phyloP scores from a whole-genome alignment of 2,113 vertebrate species.

The Electrona antarctica region DNA sequence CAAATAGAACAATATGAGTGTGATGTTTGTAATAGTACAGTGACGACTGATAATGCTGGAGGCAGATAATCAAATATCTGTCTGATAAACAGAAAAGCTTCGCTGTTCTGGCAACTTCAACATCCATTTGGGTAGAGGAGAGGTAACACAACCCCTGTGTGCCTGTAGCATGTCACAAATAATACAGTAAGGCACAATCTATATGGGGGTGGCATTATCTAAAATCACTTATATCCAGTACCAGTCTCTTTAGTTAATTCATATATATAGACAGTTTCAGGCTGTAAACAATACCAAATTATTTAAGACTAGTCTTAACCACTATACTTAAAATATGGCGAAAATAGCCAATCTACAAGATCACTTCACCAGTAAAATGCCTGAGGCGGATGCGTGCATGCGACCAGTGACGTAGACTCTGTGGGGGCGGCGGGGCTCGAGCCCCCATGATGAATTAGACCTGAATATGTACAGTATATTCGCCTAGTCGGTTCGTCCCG shows the following conservation, averaged over 20 bases:
- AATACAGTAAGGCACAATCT: constrained; percentile 47
- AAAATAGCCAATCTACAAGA: too few species aligned
- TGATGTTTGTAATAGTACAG: neutral
- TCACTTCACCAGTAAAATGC: too few species aligned
- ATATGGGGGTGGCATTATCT: constrained; percentile 51
- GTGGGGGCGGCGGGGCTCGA: too few species aligned
- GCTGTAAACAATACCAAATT: too few species aligned
- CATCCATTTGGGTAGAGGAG: constrained; percentile 1
- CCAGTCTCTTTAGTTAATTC: constrained; percentile 47
- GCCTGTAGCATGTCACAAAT: constrained; percentile 41
- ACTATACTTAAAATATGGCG: too few species aligned
- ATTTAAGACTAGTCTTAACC: too few species aligned
- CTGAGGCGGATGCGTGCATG: too few species aligned
- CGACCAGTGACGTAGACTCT: too few species aligned
- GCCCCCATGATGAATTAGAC: too few species aligned
- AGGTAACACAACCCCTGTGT: neutral
- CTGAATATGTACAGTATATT: too few species aligned
- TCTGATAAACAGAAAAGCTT: constrained; percentile 17
- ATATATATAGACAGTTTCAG: constrained; percentile 24
- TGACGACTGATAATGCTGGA: neutral
- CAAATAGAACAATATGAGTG: neutral
- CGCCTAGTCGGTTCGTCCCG: too few species aligned
- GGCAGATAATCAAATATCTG: neutral
- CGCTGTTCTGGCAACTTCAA: constrained; percentile 33
- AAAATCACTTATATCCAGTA: constrained; percentile 42